phyloP scores from a whole-genome alignment of 2,797 vertebrate genomes.

The Enoplosus armatus region DNA sequence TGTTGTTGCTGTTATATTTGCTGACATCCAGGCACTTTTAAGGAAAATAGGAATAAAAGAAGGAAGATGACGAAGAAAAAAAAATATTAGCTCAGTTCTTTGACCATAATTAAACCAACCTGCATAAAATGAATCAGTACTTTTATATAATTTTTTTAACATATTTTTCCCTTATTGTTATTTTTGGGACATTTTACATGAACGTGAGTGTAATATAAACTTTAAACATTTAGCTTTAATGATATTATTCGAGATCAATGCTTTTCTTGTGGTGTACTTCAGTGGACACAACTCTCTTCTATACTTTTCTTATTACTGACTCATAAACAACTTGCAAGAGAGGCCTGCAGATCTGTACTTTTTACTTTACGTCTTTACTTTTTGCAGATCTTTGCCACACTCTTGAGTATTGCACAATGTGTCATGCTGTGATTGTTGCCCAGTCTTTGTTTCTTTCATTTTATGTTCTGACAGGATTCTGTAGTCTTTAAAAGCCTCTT shows the following conservation, averaged over 20 bases:
- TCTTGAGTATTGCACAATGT: background rate
- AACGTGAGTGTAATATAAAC: too few relatives aligned
- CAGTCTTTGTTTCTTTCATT: conserved; percentile 6
- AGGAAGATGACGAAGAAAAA: background rate
- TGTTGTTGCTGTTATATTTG: too few relatives aligned
- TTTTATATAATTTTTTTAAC: too few relatives aligned
- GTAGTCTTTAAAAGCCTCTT: conserved; percentile 24
- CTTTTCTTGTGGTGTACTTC: background rate
- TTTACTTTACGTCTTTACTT: background rate
- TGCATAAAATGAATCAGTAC: too few relatives aligned
- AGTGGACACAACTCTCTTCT: background rate
- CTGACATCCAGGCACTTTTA: background rate
- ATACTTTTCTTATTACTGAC: background rate
- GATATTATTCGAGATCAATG: background rate
- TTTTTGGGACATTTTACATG: background rate
- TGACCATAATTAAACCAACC: too few relatives aligned
- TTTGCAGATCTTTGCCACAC: background rate
- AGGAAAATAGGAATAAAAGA: background rate
- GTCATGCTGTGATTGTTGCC: conserved; percentile 6
- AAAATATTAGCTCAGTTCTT: background rate
- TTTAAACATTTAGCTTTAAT: background rate
- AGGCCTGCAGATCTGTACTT: background rate
- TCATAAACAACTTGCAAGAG: background rate
- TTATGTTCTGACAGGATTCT: background rate
- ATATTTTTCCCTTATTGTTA: too few relatives aligned